Base-by-base conservation (phyloP, 2,888 invertebrate species). In the Punctoribates punctum region DNA sequence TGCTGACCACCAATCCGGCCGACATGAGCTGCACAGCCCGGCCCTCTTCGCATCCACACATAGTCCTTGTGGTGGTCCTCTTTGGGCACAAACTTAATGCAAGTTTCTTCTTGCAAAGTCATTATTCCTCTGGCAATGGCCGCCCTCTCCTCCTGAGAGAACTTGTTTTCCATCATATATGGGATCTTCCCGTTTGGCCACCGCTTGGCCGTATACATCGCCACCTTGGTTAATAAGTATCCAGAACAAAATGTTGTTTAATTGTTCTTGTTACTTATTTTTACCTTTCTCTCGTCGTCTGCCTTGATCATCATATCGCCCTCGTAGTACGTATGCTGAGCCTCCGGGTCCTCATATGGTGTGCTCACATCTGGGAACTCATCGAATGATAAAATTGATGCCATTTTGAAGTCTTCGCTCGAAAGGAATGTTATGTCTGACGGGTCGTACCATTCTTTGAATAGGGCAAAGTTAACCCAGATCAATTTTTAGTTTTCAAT, bases 21-120 rank as follows among this genome's bases (percentile, higher is more conserved):
- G 2, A 92, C 89, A 81, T 88, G 90, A 0, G 91, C 91, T 88
- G 90, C 91, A 82, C 91, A 92, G 17, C 91, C 88, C 0, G 87
- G 84, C 60, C 84, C 84, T 46, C 83, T 82, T 81, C 87, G 86
- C 77, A 89, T 85, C 23, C 85, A 84, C 17, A 90, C 84, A 83
- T 87, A 90, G 81, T 88, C 87, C 13, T 83, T 82, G 80, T 89
- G 88, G 9, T 15, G 1, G 0, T 84, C 85, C 78, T 86, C 84
- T 72, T 86, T 84, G 77, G 88, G 88, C 0, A 88, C 86, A 81
- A 90, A 90, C 75, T 86, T 85, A 73, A 90, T 84, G 82, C 90
- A 90, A 0, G 88, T 88, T 79, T 86, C 87, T 2, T 86, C 84
- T 78, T 88, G 87, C 80, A 88, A 88, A 79, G 88, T 88, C 67